Evolutionary conservation across 2,797 vertebrate genomes (phyloP).

Genomic region (Lateolabrax maculatus): DNA sequence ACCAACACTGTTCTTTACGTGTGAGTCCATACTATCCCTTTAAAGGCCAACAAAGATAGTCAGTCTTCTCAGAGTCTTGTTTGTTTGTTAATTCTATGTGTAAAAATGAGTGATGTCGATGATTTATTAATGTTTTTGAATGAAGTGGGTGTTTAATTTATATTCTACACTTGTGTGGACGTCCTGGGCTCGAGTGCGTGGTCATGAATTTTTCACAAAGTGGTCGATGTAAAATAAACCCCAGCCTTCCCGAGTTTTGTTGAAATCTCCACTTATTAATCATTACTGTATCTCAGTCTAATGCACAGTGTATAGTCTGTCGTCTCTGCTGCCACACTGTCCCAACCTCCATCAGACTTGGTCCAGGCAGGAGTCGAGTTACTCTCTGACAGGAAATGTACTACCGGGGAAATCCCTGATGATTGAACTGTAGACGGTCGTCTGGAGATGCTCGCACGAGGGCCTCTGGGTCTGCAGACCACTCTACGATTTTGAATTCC

Average conservation of each 20-base stretch:
- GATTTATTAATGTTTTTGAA: slow-evolving; percentile 4
- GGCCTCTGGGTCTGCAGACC: not conserved
- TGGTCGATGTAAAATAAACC: slow-evolving; percentile 43
- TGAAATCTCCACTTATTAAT: slow-evolving; percentile 44
- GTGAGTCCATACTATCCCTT: not conserved
- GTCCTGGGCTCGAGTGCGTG: not conserved
- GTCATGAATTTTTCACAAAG: slow-evolving; percentile 51
- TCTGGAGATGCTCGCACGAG: slow-evolving; percentile 14
- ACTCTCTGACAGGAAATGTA: slow-evolving; percentile 61
- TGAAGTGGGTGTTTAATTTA: slow-evolving; percentile 13
- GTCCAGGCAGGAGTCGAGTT: slow-evolving; percentile 50
- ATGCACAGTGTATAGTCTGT: not conserved
- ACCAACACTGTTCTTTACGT: not conserved
- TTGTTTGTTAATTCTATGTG: not conserved
- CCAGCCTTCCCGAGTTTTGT: slow-evolving; percentile 15
- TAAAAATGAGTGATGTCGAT: not conserved
- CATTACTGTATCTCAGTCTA: slow-evolving; percentile 36
- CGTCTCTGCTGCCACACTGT: slow-evolving; percentile 22
- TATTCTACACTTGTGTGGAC: not conserved
- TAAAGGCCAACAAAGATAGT: not conserved
- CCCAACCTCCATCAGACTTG: slow-evolving; percentile 4
- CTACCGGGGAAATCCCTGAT: slow-evolving; percentile 38
- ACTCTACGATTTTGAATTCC: too few species aligned
- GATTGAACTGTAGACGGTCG: not conserved
- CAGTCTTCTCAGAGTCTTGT: not conserved